These are phyloP conservation scores for Pteronura brasiliensis DNA, from an alignment of 2,113 vertebrate species.

Conservation along the genomic window DNA sequence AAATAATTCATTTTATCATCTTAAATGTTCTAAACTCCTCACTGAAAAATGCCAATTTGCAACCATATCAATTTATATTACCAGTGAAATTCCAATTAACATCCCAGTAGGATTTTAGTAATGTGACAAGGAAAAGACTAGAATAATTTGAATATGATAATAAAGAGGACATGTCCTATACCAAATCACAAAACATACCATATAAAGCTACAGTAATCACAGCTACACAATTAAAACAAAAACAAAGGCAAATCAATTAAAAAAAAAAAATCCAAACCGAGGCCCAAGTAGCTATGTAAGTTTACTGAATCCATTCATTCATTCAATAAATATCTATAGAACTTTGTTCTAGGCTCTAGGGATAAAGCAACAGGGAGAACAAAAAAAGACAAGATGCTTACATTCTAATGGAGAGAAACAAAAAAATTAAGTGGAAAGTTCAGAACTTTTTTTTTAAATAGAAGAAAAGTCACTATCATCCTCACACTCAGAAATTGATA, in stretches of 20 bases:
- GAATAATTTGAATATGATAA: not conserved
- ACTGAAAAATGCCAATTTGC: not conserved
- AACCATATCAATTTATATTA: not conserved
- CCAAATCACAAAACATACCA: not conserved
- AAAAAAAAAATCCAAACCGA: not conserved
- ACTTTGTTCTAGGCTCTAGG: not conserved
- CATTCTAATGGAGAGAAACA: not conserved
- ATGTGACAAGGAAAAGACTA: not conserved
- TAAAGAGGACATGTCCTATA: not conserved
- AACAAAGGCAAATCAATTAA: not conserved
- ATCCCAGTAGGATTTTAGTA: not conserved
- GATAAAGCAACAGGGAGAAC: not conserved
- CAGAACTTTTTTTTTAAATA: not conserved
- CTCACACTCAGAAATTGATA: not conserved
- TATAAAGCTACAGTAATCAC: not conserved
- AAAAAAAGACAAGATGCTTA: not conserved
- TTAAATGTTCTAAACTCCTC: not conserved
- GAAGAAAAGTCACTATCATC: not conserved
- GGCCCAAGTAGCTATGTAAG: not conserved
- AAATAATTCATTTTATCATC: not conserved
- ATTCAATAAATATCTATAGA: not conserved
- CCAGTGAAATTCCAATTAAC: not conserved
- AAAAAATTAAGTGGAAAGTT: not conserved
- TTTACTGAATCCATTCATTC: not conserved
- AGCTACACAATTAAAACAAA: not conserved